These are phyloP conservation scores for Latrodectus hesperus DNA, from an alignment of 2,888 invertebrate genomes.

Conservation along the genomic window DNA sequence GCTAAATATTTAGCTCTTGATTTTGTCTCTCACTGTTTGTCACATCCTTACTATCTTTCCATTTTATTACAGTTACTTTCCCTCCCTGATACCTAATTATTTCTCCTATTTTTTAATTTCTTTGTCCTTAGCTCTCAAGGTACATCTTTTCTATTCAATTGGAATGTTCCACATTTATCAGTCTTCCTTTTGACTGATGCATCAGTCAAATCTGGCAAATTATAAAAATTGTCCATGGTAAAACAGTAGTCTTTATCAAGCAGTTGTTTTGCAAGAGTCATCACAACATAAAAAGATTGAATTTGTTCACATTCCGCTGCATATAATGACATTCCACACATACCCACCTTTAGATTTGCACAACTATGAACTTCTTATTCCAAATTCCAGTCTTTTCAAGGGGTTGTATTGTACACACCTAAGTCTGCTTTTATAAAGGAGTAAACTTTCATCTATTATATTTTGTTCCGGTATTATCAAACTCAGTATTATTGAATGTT, in stretches of 20 bases:
- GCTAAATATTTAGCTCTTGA: slow-evolving; percentile 10
- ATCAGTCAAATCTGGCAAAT: too few relatives aligned
- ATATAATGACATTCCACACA: neutral
- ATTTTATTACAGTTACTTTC: too few relatives aligned
- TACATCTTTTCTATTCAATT: slow-evolving; percentile 22
- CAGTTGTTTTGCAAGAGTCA: neutral
- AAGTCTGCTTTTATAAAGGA: slow-evolving; percentile 3
- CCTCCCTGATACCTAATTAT: slow-evolving; percentile 4
- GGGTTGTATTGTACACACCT: neutral
- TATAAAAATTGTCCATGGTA: too few relatives aligned
- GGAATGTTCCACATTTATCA: slow-evolving; percentile 27
- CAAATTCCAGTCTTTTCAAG: neutral
- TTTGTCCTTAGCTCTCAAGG: neutral
- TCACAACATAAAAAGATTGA: neutral
- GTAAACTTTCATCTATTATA: slow-evolving; percentile 9
- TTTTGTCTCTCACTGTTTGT: slow-evolving; percentile 16
- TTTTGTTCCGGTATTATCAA: neutral
- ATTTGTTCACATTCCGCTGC: neutral
- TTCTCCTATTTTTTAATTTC: slow-evolving; percentile 7
- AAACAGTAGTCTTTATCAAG: neutral
- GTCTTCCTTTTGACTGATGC: neutral
- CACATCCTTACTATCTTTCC: slow-evolving; percentile 10
- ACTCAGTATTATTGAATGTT: neutral
- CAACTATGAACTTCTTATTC: neutral
- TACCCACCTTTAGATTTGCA: slow-evolving; percentile 5